phyloP scores from a whole-genome alignment of 2,113 vertebrate species.

The Gambusia holbrooki region DNA sequence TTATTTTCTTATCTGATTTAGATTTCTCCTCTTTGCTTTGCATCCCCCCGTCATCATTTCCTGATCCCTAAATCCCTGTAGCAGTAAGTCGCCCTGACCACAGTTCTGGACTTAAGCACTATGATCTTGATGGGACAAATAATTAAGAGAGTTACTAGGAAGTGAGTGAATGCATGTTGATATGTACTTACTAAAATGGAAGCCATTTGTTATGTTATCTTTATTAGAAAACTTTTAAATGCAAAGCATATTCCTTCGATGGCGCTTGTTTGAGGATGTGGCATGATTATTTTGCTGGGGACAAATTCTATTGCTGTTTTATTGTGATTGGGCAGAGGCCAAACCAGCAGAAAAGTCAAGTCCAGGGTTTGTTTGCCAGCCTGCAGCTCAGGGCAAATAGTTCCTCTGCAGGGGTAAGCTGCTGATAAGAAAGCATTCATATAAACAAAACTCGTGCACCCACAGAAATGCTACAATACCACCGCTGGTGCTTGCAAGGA shows the following conservation, averaged over 20 bases:
- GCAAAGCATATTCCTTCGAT: conserved; percentile 10
- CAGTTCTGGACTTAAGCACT: conserved; percentile 19
- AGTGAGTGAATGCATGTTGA: neutral
- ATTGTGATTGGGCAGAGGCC: conserved; percentile 21
- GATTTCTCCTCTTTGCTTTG: neutral
- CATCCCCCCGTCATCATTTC: neutral
- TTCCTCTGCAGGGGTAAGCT: conserved; percentile 31
- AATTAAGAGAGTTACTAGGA: conserved; percentile 11
- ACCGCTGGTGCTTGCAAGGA: neutral
- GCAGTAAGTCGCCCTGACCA: conserved; percentile 13
- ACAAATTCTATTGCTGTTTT: conserved; percentile 17
- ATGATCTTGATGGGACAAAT: conserved; percentile 44
- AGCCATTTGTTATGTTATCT: conserved; percentile 16
- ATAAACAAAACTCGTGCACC: conserved; percentile 3
- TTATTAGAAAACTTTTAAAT: conserved; percentile 10
- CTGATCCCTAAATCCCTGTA: conserved; percentile 12
- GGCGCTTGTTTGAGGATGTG: conserved; percentile 34
- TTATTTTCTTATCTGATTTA: conserved; percentile 22
- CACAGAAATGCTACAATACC: no score
- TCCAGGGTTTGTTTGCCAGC: conserved; percentile 44
- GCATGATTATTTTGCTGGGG: conserved; percentile 56
- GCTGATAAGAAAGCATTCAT: conserved; percentile 42
- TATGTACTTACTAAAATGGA: conserved; percentile 30
- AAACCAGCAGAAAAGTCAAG: conserved; percentile 47
- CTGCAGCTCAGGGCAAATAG: conserved; percentile 52